Percentiles rank a stretch among this genome's conserved stretches.
Conservation (phyloP, 2,797 vertebrate species). For the Chelon auratus region DNA sequence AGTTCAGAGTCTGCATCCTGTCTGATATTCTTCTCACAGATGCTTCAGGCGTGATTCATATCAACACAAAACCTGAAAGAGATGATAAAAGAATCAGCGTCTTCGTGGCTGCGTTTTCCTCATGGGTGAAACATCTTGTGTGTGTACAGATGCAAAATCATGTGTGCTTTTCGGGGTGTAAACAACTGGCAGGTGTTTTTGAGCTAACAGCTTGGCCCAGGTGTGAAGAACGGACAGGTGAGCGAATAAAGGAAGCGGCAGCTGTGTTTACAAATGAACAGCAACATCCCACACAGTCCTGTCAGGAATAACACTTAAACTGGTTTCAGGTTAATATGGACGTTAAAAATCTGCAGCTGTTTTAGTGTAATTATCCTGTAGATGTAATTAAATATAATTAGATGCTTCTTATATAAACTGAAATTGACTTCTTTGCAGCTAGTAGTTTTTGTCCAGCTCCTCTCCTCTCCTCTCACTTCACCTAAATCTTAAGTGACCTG, state of each 20-base stretch:
- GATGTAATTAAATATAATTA: conserved; percentile 2
- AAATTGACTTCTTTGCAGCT: too few species aligned
- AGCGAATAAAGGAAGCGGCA: conserved; percentile 59
- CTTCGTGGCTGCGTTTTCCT: not conserved
- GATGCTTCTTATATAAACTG: not conserved
- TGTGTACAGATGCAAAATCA: conserved; percentile 29
- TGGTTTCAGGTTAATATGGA: conserved; percentile 1
- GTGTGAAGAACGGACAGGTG: conserved; percentile 63
- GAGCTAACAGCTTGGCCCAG: conserved; percentile 36
- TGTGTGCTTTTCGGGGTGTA: conserved; percentile 10
- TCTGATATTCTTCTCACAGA: conserved; percentile 37
- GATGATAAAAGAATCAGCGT: not conserved
- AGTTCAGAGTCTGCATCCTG: conserved; percentile 75
- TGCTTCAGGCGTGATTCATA: conserved; percentile 45
- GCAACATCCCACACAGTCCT: conserved; percentile 16
- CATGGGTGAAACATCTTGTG: not conserved
- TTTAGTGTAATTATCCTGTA: not conserved
- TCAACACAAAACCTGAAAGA: conserved; percentile 37
- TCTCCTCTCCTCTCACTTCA: not conserved
- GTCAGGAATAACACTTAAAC: conserved; percentile 36
- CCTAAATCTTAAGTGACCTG: conserved; percentile 25
- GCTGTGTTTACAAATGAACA: conserved; percentile 57
- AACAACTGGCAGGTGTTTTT: conserved; percentile 46
- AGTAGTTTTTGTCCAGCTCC: not conserved
- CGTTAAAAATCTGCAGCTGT: not conserved